Base-by-base conservation (phyloP, 2,797 vertebrate species). In the Anguilla pacifica region DNA sequence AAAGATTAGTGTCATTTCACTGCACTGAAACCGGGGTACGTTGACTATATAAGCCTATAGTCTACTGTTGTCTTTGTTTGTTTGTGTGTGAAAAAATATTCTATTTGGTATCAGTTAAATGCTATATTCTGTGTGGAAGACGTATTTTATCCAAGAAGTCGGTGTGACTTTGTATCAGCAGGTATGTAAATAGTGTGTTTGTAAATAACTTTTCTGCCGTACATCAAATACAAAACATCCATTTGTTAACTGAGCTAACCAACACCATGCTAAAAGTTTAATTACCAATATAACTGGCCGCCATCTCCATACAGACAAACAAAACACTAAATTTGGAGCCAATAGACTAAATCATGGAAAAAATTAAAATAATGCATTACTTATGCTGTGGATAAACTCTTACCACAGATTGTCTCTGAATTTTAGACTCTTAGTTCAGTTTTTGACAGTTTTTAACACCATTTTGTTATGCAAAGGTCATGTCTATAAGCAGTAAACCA, bases 201-300 rank as follows among this genome's bases (percentile, higher is more conserved):
- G 88, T 91, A 90, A 91, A 91, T 86, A 90, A 88, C 85, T 91
- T 87, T 83, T 89, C 61, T 92, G 89, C 90, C 86, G 82, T 84
- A 85, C 90, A 88, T 88, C 92, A 91, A 88, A 92, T 93, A 93
- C 93, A 93, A 90, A 87, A 92, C 90, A 90, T 91, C 90, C 87
- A 91, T 89, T 91, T 94, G 89, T 95, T 95, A 93, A 93, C 91
- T 83, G 90, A 90, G 81, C 87, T 92, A 87, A 88, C 90, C 88
- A 89, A 89, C 86, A 91, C 89, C 90, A 89, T 89, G 87, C 91
- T 94, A 89, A 88, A 93, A 88, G 89, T 90, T 90, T 93, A 91
- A 93, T 93, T 93, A 92, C 91, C 84, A 61, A 84, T 85, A 86
- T 89, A 91, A 87, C 19, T 64, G 61, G 61, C 61, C 22, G 0